Evolutionary conservation across 2,888 invertebrate genomes (phyloP), one percentile per base, ranked within the genome.

Genomic region (Synanthedon myopaeformis): DNA sequence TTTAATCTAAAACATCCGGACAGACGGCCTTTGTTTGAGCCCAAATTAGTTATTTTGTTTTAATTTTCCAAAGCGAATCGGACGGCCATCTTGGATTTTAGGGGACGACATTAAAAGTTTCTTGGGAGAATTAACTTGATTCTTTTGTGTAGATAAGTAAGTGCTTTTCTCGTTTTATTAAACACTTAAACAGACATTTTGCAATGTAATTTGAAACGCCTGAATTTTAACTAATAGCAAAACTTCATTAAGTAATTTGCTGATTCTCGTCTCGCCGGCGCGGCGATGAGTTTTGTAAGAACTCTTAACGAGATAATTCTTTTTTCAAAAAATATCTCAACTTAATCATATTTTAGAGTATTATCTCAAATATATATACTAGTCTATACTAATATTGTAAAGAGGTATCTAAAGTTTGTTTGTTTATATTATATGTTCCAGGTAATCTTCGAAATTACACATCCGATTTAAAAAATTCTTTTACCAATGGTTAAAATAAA

Each of bases 1-100:
- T 58, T 56, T 58, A 52, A 52, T 57, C 53, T 50, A 51, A 57
- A 49, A 50, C 53, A 49, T 50, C n/a, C 10, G 8, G 19, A 41
- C 49, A 49, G 54, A 45, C 8, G 42, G 51, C 50, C 52, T 54
- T 53, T 52, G 52, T 56, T 45, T 41, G 23, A 50, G 14, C 14
- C 4, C 42, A 53, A 54, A 54, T 56, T 56, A 54, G 53, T 56
- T 49, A 54, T 52, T 53, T 49, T 49, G 56, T 54, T 53, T 52
- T 52, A 42, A 45, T 51, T 19, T 45, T 45, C 49, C 52, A 52
- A 53, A n/a, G 23, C 50, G 41, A 13, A 41, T 14, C 42, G 35
- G 28, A 14, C 52, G 35, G 28, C 35, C 52, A 19, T n/a, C 14
- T n/a, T 11, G 42, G 19, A 45, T 45, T 45, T 45, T 13, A n/a